Evolutionary conservation across 1,140 invertebrate genomes (phyloP).

Genomic region (Oryctes rhinoceros): DNA sequence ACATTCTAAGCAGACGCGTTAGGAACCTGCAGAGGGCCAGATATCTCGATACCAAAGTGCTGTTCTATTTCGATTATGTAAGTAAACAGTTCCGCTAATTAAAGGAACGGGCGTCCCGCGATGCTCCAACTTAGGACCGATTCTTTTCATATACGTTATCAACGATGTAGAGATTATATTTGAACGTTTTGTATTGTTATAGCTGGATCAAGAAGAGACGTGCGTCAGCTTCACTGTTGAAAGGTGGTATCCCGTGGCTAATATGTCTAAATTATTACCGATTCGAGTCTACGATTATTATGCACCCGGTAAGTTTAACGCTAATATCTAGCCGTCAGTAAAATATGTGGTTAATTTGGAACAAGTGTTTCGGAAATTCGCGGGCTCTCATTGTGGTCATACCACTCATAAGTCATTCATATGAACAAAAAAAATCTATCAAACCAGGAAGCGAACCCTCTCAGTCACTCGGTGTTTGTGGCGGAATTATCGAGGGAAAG

Average conservation of each 20-base stretch:
- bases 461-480: too few species aligned
- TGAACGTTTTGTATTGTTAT: constrained; percentile 49
- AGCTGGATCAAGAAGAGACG: constrained; percentile 82
- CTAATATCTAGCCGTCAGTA: too few species aligned
- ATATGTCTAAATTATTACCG: constrained; percentile 92
- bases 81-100: constrained; percentile 58
- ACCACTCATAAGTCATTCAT: too few species aligned
- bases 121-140: not conserved
- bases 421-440: too few species aligned
- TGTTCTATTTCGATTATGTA: constrained; percentile 96
- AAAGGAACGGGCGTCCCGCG: not conserved
- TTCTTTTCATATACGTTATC: too few species aligned
- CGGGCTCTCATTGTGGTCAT: too few species aligned
- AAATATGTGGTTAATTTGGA: too few species aligned
- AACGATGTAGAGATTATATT: not conserved
- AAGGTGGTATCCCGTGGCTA: constrained; percentile 95
- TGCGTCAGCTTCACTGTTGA: constrained; percentile 94
- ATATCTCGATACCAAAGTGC: constrained; percentile 81
- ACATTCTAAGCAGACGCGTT: constrained; percentile 78
- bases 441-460: too few species aligned
- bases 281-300: constrained; percentile 96
- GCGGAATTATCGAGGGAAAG: too few species aligned
- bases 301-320: constrained; percentile 79
- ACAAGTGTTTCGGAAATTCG: too few species aligned
- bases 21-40: constrained; percentile 85